Base-by-base conservation (phyloP, 2,888 invertebrate species). In the Lasioglossum figueresi region DNA sequence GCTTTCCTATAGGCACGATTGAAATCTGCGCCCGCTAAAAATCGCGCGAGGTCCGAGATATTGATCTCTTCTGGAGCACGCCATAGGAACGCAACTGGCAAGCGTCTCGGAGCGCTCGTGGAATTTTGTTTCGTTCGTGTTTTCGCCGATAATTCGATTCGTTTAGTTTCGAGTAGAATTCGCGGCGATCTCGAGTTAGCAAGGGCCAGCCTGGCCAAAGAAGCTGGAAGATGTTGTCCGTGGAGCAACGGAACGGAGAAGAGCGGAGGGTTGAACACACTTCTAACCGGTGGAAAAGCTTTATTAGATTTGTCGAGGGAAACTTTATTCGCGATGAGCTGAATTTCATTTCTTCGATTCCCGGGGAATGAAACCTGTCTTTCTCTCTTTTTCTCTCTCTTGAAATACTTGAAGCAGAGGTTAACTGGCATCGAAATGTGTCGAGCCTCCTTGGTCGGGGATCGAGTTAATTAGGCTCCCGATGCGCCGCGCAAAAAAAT, bases 261-360 rank as follows among this genome's bases (percentile, higher is more conserved):
- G 63, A 43, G 43, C 14, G 16, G 63, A 66, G 52, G 19, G 23
- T 70, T 40, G 52, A 68, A 68, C 66, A 79, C 45, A 86, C 87
- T 90, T 91, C 91, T 68, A 91, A 91, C 92, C 43, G 91, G 85
- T 79, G 83, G 84, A 90, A 89, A 90, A 91, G 91, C 88, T 89
- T 89, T 68, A 87, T 89, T 82, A 87, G 75, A 52, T 83, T 76
- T 34, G 66, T 37, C 45, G 37, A 45, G 63, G 45, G 76, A 74
- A 84, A 87, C 70, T 88, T 86, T 72, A 68, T 84, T 80, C 63
- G 76, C 59, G 52, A 63, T 72, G 73, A 70, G 79, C 84, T 83
- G 70, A 40, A 84, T 75, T 75, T 66, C 5, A 31, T 73, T 85
- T 71, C 76, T 23, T 34, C 37, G 63, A 31, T 31, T 31, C 63